phyloP scores from a whole-genome alignment of 2,888 invertebrate genomes.

The Coelinius sp. region DNA sequence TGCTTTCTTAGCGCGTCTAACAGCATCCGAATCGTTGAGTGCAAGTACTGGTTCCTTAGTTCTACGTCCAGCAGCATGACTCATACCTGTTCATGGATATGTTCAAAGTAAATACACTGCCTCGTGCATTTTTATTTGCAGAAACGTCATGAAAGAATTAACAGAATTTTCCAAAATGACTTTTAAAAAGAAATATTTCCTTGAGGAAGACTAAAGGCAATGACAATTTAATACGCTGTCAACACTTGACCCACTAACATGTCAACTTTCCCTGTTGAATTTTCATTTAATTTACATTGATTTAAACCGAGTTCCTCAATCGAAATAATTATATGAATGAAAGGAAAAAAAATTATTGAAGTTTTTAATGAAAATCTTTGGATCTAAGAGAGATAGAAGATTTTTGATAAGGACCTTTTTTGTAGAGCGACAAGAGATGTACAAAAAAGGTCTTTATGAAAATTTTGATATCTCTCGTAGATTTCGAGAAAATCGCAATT shows the following conservation, averaged over 20 bases:
- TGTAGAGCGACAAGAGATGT: too few species aligned
- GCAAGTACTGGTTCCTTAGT: slow-evolving; percentile 72
- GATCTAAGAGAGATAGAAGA: too few species aligned
- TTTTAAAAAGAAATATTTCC: too few species aligned
- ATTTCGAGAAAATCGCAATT: too few species aligned
- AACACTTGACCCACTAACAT: not conserved
- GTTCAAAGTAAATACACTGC: not conserved
- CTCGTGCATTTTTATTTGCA: not conserved
- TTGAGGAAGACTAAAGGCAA: not conserved
- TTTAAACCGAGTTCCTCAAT: not conserved
- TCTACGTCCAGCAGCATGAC: slow-evolving; percentile 79
- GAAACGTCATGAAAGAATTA: not conserved
- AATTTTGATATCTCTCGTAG: too few species aligned
- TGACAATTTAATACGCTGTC: not conserved
- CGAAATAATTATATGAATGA: not conserved
- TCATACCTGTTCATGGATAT: slow-evolving; percentile 73
- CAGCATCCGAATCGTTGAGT: slow-evolving; percentile 78
- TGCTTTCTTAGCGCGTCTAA: slow-evolving; percentile 76
- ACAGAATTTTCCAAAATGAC: too few species aligned
- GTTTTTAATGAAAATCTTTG: not conserved
- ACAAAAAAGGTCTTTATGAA: too few species aligned
- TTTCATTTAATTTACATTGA: not conserved
- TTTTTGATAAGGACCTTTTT: too few species aligned
- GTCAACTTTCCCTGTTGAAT: not conserved
- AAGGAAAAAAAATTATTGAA: not conserved